These are phyloP conservation scores for Protobothrops mucrosquamatus DNA, from an alignment of 2,113 vertebrate species.

Conservation along the genomic window DNA sequence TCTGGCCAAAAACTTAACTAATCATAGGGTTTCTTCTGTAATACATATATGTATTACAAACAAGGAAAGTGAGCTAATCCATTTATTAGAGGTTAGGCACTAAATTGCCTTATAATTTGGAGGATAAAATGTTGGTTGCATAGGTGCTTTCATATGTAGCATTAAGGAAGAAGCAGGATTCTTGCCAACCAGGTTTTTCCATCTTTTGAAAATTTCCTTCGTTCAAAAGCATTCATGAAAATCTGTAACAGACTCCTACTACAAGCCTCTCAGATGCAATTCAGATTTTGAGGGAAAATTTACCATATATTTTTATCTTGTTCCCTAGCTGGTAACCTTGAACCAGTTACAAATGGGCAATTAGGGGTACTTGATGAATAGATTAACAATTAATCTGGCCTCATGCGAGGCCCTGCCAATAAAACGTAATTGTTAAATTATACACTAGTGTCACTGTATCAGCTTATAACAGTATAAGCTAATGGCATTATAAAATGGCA, in stretches of 20 bases:
- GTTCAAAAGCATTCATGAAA: not conserved
- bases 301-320: not conserved
- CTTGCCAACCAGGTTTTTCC: not conserved
- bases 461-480: not conserved
- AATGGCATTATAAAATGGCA: not conserved
- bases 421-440: not conserved
- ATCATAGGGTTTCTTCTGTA: slow-evolving; percentile 52
- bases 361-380: not conserved
- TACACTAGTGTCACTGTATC: not conserved
- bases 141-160: not conserved
- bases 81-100: slow-evolving; percentile 63
- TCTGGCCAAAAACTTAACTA: slow-evolving; percentile 56
- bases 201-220: not conserved
- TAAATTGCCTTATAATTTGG: slow-evolving; percentile 56
- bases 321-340: not conserved
- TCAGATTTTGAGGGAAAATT: not conserved
- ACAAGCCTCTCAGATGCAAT: not conserved
- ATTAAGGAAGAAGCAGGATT: not conserved
- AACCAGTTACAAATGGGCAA: not conserved
- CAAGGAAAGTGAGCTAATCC: slow-evolving; percentile 59
- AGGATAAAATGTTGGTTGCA: not conserved
- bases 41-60: slow-evolving; percentile 64
- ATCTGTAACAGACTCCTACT: not conserved
- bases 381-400: not conserved
- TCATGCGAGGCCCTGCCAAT: not conserved